These are phyloP conservation scores for Urocyon cinereoargenteus DNA, from an alignment of 2,797 vertebrate genomes.

Conservation along the genomic window DNA sequence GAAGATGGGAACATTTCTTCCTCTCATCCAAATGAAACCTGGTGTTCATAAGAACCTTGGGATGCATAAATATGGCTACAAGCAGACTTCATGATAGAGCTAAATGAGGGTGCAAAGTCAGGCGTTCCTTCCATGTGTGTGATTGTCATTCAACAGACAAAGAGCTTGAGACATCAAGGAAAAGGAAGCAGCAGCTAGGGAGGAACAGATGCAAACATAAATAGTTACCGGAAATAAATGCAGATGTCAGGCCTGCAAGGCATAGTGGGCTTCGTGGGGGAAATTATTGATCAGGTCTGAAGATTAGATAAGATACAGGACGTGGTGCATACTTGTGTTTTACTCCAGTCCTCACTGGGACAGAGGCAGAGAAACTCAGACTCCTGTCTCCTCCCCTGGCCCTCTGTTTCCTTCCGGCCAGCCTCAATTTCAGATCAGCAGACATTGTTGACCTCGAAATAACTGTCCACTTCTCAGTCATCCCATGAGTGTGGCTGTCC, in stretches of 20 bases:
- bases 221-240: neutral
- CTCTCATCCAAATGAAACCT: neutral
- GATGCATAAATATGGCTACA: neutral
- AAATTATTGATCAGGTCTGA: neutral
- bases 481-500: rapidly evolving
- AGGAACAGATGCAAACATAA: neutral
- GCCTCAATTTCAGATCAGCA: neutral
- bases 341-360: neutral
- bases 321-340: neutral
- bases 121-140: neutral
- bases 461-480: neutral
- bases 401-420: neutral
- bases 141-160: neutral
- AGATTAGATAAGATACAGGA: neutral
- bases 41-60: neutral
- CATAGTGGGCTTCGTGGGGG: neutral
- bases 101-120: neutral
- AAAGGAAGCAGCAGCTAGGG: neutral
- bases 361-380: neutral
- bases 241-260: neutral
- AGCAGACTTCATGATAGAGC: neutral
- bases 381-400: neutral
- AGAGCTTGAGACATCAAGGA: neutral
- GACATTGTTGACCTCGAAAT: neutral
- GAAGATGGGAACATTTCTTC: neutral